Conservation (phyloP, 1,140 invertebrate species). For the Drosophila tani region DNA sequence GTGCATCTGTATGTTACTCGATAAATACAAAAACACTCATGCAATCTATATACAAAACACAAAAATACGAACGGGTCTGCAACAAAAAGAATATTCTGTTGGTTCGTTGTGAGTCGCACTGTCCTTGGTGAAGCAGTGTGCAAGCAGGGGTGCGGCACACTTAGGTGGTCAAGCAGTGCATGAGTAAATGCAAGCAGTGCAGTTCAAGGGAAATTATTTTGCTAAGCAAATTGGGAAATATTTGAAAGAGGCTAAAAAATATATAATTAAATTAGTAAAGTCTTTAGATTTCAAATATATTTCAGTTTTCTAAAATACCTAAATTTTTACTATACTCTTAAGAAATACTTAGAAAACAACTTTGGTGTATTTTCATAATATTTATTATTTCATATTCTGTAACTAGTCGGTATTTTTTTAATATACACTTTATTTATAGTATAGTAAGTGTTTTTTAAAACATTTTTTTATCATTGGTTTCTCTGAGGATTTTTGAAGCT, state of each 20-base stretch:
- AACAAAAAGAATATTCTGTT: neutral
- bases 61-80: neutral
- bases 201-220: neutral
- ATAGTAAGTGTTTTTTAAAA: too few relatives aligned
- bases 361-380: too few relatives aligned
- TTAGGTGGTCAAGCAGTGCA: constrained; percentile 1
- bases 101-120: constrained; percentile 1
- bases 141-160: neutral
- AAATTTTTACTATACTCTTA: too few relatives aligned
- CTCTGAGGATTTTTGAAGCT: too few relatives aligned
- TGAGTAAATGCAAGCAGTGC: neutral
- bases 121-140: neutral
- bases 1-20: constrained; percentile 50
- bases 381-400: too few relatives aligned
- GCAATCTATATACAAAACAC: constrained; percentile 19
- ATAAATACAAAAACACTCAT: constrained; percentile 38
- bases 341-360: too few relatives aligned
- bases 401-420: too few relatives aligned
- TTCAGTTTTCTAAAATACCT: too few relatives aligned
- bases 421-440: too few relatives aligned
- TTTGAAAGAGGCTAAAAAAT: neutral
- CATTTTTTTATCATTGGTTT: too few relatives aligned
- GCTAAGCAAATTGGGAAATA: neutral
- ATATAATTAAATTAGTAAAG: too few relatives aligned
- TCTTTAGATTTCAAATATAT: neutral